phyloP scores from a whole-genome alignment of 1,140 invertebrate genomes.

The Drosophila biarmipes region DNA sequence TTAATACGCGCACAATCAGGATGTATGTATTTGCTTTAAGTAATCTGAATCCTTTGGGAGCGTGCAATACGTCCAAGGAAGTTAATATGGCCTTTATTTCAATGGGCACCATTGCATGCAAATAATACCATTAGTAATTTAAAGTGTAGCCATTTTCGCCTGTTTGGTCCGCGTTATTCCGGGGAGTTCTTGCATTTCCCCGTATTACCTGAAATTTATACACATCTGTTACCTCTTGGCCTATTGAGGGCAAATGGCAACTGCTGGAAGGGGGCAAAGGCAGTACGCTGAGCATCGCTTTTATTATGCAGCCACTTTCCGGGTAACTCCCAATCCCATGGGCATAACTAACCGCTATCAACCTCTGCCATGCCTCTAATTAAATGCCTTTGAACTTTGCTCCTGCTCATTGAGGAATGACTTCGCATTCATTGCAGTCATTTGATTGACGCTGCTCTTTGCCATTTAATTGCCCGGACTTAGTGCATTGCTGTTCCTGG shows the following conservation, averaged over 20 bases:
- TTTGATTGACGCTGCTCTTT: slow-evolving; percentile 35
- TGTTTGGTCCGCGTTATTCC: slow-evolving; percentile 70
- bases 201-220: slow-evolving; percentile 51
- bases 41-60: too few relatives aligned
- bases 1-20: neutral
- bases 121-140: neutral
- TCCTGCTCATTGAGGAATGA: slow-evolving; percentile 14
- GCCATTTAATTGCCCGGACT: slow-evolving; percentile 29
- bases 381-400: slow-evolving; percentile 46
- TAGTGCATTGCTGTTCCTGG: neutral
- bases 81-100: too few relatives aligned
- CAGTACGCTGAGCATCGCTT: slow-evolving; percentile 45
- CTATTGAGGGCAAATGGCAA: neutral
- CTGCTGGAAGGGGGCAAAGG: slow-evolving; percentile 1
- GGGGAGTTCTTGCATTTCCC: slow-evolving; percentile 50
- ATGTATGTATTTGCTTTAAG: too few relatives aligned
- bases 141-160: slow-evolving; percentile 46
- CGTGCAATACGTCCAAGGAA: neutral
- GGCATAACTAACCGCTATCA: slow-evolving; percentile 38
- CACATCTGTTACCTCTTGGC: slow-evolving; percentile 38
- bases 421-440: slow-evolving; percentile 27
- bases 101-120: too few relatives aligned
- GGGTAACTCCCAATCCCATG: neutral
- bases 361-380: slow-evolving; percentile 41
- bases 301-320: slow-evolving; percentile 31